A percentile compares a stretch with the other conserved stretches of the same genome.
phyloP scores from a whole-genome alignment of 2,113 vertebrate genomes.

The Fregetta grallaria region DNA sequence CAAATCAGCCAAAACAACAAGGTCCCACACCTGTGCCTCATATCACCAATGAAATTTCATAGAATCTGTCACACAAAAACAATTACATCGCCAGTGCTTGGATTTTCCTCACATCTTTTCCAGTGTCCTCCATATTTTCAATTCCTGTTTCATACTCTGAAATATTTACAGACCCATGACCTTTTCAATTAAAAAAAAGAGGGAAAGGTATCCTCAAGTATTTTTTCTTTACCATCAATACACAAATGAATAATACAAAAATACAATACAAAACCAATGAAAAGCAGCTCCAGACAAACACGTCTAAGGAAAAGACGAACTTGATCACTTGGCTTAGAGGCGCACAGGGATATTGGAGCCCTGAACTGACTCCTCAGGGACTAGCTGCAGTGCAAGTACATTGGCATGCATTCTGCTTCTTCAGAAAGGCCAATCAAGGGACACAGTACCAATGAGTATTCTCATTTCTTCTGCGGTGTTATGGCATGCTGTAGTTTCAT shows the following conservation, averaged over 20 bases:
- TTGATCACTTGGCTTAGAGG: not conserved
- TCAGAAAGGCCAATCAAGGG: not conserved
- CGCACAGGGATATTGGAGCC: not conserved
- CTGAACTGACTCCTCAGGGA: not conserved
- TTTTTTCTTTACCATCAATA: not conserved
- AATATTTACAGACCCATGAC: not conserved
- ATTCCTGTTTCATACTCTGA: not conserved
- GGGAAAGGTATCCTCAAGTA: not conserved
- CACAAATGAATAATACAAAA: not conserved
- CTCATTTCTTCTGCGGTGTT: not conserved
- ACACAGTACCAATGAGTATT: not conserved
- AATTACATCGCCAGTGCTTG: not conserved
- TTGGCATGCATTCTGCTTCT: not conserved
- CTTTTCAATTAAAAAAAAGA: not conserved
- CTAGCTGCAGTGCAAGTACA: not conserved
- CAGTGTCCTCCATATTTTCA: not conserved
- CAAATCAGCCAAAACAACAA: not conserved
- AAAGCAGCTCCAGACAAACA: not conserved
- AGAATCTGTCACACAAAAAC: not conserved
- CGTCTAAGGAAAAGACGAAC: not conserved
- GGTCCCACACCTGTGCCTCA: not conserved
- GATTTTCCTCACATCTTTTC: not conserved
- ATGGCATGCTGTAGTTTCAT: not conserved
- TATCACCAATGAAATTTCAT: not conserved
- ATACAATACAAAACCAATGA: not conserved